These are phyloP conservation scores for Gila orcuttii DNA, from an alignment of 2,113 vertebrate genomes.

Conservation along the genomic window DNA sequence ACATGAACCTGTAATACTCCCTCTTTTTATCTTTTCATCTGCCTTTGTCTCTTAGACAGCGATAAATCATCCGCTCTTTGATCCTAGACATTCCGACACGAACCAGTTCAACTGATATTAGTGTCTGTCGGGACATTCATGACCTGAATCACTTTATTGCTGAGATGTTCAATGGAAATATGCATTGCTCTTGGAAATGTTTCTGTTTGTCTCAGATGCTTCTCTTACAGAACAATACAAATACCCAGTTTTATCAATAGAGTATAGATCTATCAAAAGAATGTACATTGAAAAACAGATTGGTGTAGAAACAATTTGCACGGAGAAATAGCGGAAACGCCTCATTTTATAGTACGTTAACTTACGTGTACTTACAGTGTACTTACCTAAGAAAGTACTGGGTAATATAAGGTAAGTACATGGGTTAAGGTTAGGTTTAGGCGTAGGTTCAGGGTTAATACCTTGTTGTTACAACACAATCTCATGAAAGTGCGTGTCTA, in stretches of 20 bases:
- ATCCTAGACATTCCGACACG: not conserved
- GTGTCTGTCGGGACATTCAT: not conserved
- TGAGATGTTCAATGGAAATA: not conserved
- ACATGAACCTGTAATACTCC: not conserved
- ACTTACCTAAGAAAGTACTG: no score
- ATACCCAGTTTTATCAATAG: no score
- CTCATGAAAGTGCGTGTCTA: no score
- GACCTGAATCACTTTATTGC: not conserved
- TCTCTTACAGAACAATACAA: not conserved
- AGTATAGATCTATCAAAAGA: not conserved
- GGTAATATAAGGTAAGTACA: no score
- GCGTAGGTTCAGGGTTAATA: no score
- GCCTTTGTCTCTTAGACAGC: not conserved
- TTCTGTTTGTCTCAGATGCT: not conserved
- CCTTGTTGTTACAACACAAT: no score
- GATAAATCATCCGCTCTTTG: constrained; percentile 38
- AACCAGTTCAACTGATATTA: constrained; percentile 13
- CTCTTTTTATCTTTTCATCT: not conserved
- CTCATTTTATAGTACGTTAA: no score
- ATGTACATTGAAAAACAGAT: not conserved
- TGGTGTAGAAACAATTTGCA: not conserved
- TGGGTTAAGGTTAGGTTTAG: no score
- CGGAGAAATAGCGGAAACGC: no score
- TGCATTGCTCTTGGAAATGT: not conserved
- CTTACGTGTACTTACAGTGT: no score